Evolutionary conservation across 2,797 vertebrate species (phyloP).

Genomic region (Chrysocyon brachyurus): DNA sequence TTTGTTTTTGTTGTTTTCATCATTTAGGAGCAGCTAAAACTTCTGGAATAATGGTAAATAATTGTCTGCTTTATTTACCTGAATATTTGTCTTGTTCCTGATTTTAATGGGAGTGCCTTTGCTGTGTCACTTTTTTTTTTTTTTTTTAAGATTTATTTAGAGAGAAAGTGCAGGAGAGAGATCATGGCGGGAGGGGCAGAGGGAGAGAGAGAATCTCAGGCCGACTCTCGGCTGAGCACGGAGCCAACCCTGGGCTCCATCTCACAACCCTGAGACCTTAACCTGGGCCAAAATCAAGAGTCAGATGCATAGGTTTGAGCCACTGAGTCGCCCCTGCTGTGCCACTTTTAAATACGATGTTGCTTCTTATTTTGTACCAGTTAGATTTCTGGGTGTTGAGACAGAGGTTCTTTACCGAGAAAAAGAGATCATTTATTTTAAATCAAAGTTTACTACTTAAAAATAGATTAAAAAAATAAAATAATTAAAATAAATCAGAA

Average conservation of each 20-base stretch:
- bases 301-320: neutral
- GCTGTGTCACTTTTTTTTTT: neutral
- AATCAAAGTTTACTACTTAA: neutral
- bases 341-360: neutral
- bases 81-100: neutral
- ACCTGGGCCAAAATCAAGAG: neutral
- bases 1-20: too few relatives aligned
- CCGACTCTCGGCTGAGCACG: neutral
- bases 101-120: neutral
- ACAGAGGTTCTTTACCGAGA: neutral
- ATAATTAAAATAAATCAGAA: neutral
- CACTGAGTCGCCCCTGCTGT: neutral
- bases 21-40: neutral
- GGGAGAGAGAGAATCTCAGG: neutral
- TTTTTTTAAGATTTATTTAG: neutral
- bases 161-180: neutral
- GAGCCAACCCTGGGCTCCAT: neutral
- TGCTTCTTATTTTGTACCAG: neutral
- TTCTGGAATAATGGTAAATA: neutral
- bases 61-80: neutral
- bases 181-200: neutral
- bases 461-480: neutral
- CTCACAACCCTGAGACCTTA: neutral
- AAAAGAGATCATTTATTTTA: neutral
- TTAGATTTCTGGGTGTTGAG: neutral